Evolutionary conservation across 1,140 invertebrate species (phyloP), one percentile per base, ranked within the genome.

Genomic region (Bradynema listronoti): DNA sequence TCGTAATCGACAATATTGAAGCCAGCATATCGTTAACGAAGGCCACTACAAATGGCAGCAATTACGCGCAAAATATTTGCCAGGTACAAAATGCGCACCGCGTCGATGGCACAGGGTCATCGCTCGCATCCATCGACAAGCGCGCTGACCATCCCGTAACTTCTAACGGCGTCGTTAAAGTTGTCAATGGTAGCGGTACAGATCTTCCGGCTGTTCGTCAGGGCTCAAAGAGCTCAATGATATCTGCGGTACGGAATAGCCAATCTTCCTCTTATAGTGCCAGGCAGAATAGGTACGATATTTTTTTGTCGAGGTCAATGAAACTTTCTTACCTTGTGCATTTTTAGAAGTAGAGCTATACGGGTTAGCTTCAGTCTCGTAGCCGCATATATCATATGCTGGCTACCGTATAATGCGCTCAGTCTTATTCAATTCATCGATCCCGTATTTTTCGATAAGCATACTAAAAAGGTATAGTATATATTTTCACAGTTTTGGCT

Each of bases 361-460:
- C 59, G 75, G 4, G 75, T 78, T 6, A 73, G 73, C 19, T 70
- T 73, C 39, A 49, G 75, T 11, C 67, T 76, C 2, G 63, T 76
- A 22, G 47, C 65, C 4, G 73, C 68, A 11, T 76, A 76, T 51
- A 72, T 76, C 39, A 58, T 78, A 27, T 78, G 75, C 62, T 76
- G 73, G 73, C 64, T 76, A 3, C 73, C 75, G 2, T 76, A 76
- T 49, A 76, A 76, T 50, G 63, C 56, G 19, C 52, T 76, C 2
- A 52, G 52, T 45, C 46, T 76, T 7, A 70, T 75, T n/a, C 75
- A 78, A 53, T 68, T 76, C 29, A 30, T 76, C 30, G 58, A 78
- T 39, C 68, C 73, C 29, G 66, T 64, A n/a, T 54, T 72, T 22
- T 78, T 76, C 56, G 63, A 36, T 22, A 51, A 71, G 45, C 69